phyloP scores from a whole-genome alignment of 2,113 vertebrate genomes.

The Aythya baeri region DNA sequence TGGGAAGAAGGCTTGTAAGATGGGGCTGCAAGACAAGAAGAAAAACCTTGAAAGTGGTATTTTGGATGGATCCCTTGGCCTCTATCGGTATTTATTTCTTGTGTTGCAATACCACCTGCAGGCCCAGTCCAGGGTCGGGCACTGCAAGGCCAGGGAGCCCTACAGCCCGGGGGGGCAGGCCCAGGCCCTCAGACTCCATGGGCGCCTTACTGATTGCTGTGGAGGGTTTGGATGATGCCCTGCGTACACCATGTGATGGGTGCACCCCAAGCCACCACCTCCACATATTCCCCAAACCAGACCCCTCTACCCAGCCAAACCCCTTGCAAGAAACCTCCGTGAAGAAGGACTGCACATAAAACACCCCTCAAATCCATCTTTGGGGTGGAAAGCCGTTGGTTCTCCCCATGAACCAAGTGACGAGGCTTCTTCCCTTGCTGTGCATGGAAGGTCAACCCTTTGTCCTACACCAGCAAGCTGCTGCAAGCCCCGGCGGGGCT shows the following conservation, averaged over 20 bases:
- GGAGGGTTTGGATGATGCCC: not conserved
- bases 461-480: conserved; percentile 24
- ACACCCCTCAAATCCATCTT: not conserved
- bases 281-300: not conserved
- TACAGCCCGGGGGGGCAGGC: not conserved
- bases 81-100: conserved; percentile 16
- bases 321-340: not conserved
- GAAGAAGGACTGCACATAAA: not conserved
- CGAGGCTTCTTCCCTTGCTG: not conserved
- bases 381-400: conserved; percentile 13
- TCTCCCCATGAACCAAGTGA: conserved; percentile 31
- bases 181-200: not conserved
- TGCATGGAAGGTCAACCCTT: conserved; percentile 48
- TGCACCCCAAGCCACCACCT: not conserved
- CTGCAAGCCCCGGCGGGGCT: not conserved
- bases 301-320: conserved; percentile 17
- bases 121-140: not conserved
- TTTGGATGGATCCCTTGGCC: not conserved
- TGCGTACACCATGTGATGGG: fast-evolving
- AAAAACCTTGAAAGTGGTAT: not conserved
- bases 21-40: not conserved
- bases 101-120: conserved; percentile 64
- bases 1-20: not conserved
- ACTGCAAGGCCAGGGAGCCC: not conserved
- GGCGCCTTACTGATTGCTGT: not conserved